Base-by-base conservation (phyloP, 2,888 invertebrate species). In the Sicus ferrugineus region DNA sequence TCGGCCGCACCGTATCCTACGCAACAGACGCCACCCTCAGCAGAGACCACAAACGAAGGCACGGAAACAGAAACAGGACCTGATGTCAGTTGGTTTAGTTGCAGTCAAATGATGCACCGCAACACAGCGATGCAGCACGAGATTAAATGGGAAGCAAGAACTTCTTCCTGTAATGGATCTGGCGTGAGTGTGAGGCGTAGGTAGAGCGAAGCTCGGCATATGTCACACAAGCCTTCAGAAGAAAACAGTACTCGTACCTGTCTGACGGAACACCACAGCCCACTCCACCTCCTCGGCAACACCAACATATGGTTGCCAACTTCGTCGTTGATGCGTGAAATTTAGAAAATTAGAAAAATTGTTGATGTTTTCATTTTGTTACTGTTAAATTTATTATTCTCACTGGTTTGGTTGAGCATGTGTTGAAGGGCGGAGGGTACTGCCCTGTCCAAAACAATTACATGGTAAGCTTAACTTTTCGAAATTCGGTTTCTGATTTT, bases 261-360 rank as follows among this genome's bases (percentile, higher is more conserved):
- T 23, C 28, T n/a, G 26, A 28, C 63, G 30, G 16, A 26, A 48
- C 63, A 7, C 26, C 5, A 23, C 46, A n/a, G 2, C 26, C 23
- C 42, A 21, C 19, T 42, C 3, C 42, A 9, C 23, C 42, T 16
- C 21, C n/a, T 5, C 16, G 5, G 34, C 34, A 66, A 23, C 34
- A 21, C 31, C 31, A 52, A 65, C 65, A 66, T 66, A 66, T 66
- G 65, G 34, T 66, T 66, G 65, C n/a, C 54, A 66, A 66, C 65
- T 54, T 28, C 38, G 34, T 42, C 54, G 54, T 56, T 66, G 54
- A 66, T 66, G 65, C 65, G 54, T 66, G 65, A 54, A 54, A 56
- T 54, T 38, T 66, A n/a, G 14, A 54, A 56, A 66, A 66, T 54
- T 28, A 54, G 54, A 54, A 54, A 26, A 23, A 54, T 38, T 54